Base-by-base conservation (phyloP, 1,140 invertebrate species). In the Dysdera silvatica region DNA sequence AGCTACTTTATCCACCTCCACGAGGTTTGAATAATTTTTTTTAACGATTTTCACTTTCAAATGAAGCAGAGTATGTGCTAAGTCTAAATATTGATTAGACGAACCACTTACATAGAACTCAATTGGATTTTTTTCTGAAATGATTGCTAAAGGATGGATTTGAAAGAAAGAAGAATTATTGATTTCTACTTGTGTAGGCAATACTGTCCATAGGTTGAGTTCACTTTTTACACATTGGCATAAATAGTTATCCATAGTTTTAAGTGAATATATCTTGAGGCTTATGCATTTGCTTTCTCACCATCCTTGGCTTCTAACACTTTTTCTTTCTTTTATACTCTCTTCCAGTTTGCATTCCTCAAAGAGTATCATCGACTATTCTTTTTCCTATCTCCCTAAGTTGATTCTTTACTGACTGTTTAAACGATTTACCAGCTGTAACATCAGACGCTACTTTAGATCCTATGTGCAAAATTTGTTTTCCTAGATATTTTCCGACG, bases 291-390 rank as follows among this genome's bases (percentile, higher is more conserved):
- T 26, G 29, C 2, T 3, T 6, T 28, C 26, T 28, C n/a, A n/a
- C 24, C 12, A 14, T 7, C 4, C 29, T 49, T 49, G 12, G 47
- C 47, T 49, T 49, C 26, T 6, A 24, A 40, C 16, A 41, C 16
- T 37, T 40, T 6, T 6, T 6, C 37, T 40, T 55, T 41, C 53
- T 55, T 55, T 55, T 55, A 41, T 41, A 41, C 40, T 37, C 35
- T 56, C n/a, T 43, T 18, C 23, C 53, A 2, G n/a, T 12, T 40
- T 54, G 29, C 16, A 54, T 4, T 20, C 12, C 4, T 23, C 7
- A 10, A 40, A 43, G 20, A 45, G 45, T 56, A 18, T 56, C 40
- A 29, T 56, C 40, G 43, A 43, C 45, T 14, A 56, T 56, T 2
- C 45, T 43, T 32, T 56, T 56, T 3, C 24, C n/a, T 3, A 28